phyloP scores from a whole-genome alignment of 1,140 invertebrate genomes.

The Proctacanthus coquilletti region DNA sequence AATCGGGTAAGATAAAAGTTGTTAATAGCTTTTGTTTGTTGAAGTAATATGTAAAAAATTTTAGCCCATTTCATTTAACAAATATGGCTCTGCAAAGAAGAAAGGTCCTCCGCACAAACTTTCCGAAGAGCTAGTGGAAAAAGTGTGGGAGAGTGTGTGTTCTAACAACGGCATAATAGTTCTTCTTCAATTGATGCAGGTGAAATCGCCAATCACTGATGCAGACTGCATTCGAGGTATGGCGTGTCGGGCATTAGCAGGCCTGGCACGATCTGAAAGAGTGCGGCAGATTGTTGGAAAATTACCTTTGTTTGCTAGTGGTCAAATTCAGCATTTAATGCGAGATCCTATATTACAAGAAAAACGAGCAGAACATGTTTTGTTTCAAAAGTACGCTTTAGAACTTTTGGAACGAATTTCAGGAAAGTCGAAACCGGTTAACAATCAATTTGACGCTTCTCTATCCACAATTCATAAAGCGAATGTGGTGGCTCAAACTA shows the following conservation, averaged over 20 bases:
- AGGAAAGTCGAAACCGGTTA: constrained; percentile 73
- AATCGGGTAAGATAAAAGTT: constrained; percentile 42
- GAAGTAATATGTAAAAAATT: no score
- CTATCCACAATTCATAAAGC: constrained; percentile 78
- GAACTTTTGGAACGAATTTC: constrained; percentile 83
- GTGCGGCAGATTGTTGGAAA: constrained; percentile 93
- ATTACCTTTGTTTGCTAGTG: constrained; percentile 84
- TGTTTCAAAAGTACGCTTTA: constrained; percentile 89
- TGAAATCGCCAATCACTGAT: constrained; percentile 90
- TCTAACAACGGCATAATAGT: constrained; percentile 95
- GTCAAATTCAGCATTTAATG: constrained; percentile 85
- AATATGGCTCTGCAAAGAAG: constrained; percentile 49
- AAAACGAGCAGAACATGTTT: constrained; percentile 85
- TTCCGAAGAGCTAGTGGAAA: constrained; percentile 74
- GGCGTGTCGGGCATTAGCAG: constrained; percentile 81
- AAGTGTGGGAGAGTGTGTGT: constrained; percentile 84
- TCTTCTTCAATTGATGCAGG: constrained; percentile 64
- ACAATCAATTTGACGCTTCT: constrained; percentile 65
- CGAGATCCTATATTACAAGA: constrained; percentile 93
- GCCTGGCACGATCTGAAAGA: constrained; percentile 77
- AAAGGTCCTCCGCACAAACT: constrained; percentile 57
- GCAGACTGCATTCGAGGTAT: constrained; percentile 85
- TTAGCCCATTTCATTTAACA: no score
- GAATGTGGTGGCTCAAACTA: constrained; percentile 89
- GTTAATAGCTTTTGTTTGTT: no score